phyloP scores from a whole-genome alignment of 2,797 vertebrate species.

The Steatocranus sp. region DNA sequence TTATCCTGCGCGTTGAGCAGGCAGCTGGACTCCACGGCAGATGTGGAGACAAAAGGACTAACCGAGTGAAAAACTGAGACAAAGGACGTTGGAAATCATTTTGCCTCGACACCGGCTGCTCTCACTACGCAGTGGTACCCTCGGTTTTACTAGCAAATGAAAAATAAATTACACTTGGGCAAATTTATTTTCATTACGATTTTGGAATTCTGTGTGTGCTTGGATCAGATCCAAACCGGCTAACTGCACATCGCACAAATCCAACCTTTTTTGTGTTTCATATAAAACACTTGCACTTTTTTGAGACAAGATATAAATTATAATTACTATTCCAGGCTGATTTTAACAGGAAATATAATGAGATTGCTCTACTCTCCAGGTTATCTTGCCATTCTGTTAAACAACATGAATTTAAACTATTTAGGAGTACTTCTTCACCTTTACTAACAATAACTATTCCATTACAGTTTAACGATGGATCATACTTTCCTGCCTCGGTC shows the following conservation, averaged over 20 bases:
- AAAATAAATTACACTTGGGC: neutral
- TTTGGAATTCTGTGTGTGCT: neutral
- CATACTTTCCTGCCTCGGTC: constrained; percentile 75
- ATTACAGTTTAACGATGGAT: constrained; percentile 77
- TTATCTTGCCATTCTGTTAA: neutral
- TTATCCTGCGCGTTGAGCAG: constrained; percentile 31
- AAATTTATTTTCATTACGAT: neutral
- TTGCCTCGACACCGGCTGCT: constrained; percentile 22
- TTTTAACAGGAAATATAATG: neutral
- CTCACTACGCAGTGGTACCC: neutral
- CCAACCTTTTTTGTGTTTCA: neutral
- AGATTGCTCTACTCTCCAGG: neutral
- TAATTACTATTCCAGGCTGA: neutral
- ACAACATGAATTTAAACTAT: neutral
- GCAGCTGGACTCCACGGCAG: constrained; percentile 61
- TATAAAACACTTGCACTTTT: neutral
- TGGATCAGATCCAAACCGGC: neutral
- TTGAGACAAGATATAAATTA: neutral
- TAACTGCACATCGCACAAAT: neutral
- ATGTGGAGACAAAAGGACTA: constrained; percentile 78
- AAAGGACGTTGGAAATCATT: constrained; percentile 67
- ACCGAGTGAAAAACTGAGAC: constrained; percentile 69
- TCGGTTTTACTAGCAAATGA: neutral
- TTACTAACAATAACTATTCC: neutral
- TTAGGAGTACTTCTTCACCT: neutral